These are phyloP conservation scores for Megaustenia siamemsis DNA, from an alignment of 2,888 invertebrate genomes.

Conservation along the genomic window DNA sequence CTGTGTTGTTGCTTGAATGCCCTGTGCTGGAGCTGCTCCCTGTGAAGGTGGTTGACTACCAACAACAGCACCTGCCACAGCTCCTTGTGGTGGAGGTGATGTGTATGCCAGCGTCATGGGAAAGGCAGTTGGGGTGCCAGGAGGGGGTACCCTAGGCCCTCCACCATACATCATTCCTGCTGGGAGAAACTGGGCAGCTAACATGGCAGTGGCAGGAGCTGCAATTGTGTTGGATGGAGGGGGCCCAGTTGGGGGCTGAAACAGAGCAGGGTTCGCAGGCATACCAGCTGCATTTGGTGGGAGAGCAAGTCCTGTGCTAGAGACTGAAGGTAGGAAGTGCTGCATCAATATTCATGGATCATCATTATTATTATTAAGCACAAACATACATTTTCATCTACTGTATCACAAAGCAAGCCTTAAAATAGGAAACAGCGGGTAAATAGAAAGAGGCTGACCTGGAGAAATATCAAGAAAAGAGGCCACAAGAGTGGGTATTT, in stretches of 20 bases:
- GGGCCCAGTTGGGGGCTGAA: constrained; percentile 54
- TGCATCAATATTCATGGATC: too few species aligned
- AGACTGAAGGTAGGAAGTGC: constrained; percentile 25
- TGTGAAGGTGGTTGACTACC: constrained; percentile 30
- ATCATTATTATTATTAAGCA: too few species aligned
- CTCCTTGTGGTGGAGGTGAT: constrained; percentile 58
- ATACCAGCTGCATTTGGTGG: constrained; percentile 52
- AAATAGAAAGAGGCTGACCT: too few species aligned
- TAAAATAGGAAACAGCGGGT: too few species aligned
- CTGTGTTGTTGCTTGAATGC: constrained; percentile 30
- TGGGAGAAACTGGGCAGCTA: constrained; percentile 57
- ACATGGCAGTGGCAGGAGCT: constrained; percentile 52
- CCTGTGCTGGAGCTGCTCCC: constrained; percentile 5
- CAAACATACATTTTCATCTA: too few species aligned
- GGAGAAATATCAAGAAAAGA: too few species aligned
- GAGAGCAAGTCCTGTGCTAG: constrained; percentile 35
- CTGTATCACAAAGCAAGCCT: too few species aligned
- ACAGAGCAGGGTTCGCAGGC: constrained; percentile 58
- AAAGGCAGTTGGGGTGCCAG: constrained; percentile 58
- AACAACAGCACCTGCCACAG: constrained; percentile 43
- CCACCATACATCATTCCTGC: constrained; percentile 63
- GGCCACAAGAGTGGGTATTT: too few species aligned
- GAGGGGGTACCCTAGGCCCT: constrained; percentile 57
- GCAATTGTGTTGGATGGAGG: constrained; percentile 56
- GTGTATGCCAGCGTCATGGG: constrained; percentile 64